Base-by-base conservation (phyloP, 53 echinoderm and acorn worm species). In the Crossaster papposus region DNA sequence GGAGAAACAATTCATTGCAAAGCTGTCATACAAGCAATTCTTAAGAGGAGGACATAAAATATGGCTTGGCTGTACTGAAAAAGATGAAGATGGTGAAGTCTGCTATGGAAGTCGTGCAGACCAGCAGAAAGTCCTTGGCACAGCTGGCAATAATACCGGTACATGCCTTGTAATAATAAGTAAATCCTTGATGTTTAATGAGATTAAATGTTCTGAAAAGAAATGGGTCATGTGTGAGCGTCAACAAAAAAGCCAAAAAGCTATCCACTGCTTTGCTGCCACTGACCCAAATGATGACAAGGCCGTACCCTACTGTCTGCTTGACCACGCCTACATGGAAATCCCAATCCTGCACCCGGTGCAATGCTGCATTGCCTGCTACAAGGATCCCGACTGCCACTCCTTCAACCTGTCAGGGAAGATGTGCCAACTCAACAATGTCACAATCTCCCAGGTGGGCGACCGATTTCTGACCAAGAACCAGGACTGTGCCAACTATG, bases 401-500 rank as follows among this genome's bases (percentile, higher is more conserved):
- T 84, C 84, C 53, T 84, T 84, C 53, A 84, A 84, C 84, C 34
- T 84, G 72, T 30, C 44, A 20, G 84, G 73, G 29, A 84, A 84
- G 18, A 17, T 23, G 24, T 84, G 84, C 51, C 84, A 73, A 72
- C 84, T 84, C 51, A 84, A 84, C 84, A 84, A 84, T 65, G 72
- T 30, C 20, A 72, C 73, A 22, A 53, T 84, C 34, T 84, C 84
- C 54, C 51, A 73, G 52, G 53, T 73, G 10, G 84, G 72, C 20
- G 73, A 71, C 23, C 26, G 20, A 11, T 84, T 72, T 51, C 68
- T 73, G 11, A 73, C 20, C 24, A 2, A 3, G 28, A 18, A 14
- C 17, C 13, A 73, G 35, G 20, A 73, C 74, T 73, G 74, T 20
- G 14, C 35, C 36, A 33, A 33, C 74, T 73, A 73, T 11, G 12